A percentile compares a stretch with the other conserved stretches of the same genome.
Evolutionary conservation across 2,113 vertebrate genomes (phyloP).

Genomic region (Lophochroa leadbeateri): DNA sequence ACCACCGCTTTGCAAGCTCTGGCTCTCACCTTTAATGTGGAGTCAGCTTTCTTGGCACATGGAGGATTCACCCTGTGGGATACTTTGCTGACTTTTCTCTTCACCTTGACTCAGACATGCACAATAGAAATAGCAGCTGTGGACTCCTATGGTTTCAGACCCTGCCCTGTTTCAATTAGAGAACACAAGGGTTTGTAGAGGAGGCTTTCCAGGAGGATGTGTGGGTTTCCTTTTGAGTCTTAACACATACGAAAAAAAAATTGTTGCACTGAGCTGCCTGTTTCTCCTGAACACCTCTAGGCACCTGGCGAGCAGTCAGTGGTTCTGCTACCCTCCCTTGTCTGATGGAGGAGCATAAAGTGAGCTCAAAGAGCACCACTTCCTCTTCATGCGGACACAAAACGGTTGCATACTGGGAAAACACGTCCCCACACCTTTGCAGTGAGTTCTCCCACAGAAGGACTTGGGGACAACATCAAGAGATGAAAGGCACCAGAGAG

Average conservation of each 20-base stretch:
- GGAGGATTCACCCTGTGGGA: slow-evolving; percentile 57
- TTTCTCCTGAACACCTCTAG: background rate
- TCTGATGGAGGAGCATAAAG: background rate
- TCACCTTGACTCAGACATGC: slow-evolving; percentile 52
- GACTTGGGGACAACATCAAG: background rate
- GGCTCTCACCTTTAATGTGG: slow-evolving; percentile 66
- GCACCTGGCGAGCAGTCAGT: background rate
- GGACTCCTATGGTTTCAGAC: slow-evolving; percentile 50
- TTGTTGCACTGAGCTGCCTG: background rate
- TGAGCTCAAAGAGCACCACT: background rate
- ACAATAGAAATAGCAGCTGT: slow-evolving; percentile 56
- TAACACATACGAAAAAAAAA: background rate
- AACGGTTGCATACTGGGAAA: rapidly evolving
- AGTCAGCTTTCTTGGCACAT: slow-evolving; percentile 57
- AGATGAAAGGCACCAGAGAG: background rate
- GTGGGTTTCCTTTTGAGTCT: background rate
- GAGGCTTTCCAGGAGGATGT: background rate
- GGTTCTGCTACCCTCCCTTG: background rate
- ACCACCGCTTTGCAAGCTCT: slow-evolving; percentile 27
- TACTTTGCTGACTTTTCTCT: slow-evolving; percentile 54
- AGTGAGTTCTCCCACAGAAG: background rate
- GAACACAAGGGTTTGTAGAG: background rate
- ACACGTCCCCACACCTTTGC: background rate
- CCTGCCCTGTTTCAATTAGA: slow-evolving; percentile 64
- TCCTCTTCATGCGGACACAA: background rate